A percentile compares a stretch with the other conserved stretches of the same genome.
phyloP scores from a whole-genome alignment of 2,113 vertebrate genomes.

The Coregonus clupeaformis region DNA sequence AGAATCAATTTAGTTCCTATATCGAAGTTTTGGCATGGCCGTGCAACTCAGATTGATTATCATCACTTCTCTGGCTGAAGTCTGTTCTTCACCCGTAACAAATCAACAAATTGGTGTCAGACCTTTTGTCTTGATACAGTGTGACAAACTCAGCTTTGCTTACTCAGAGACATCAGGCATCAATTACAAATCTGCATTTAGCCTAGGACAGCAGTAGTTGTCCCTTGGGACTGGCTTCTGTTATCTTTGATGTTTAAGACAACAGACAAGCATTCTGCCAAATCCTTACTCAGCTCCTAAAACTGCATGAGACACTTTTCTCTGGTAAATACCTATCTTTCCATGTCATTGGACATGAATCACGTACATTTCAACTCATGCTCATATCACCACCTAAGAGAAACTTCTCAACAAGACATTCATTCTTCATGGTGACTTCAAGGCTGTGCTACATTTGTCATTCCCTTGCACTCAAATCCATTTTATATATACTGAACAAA shows the following conservation, averaged over 20 bases:
- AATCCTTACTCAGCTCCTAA: too few species aligned
- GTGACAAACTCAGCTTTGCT: conserved; percentile 36
- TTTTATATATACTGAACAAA: conserved; percentile 27
- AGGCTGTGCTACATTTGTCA: conserved; percentile 67
- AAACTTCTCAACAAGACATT: conserved; percentile 64
- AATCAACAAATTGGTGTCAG: conserved; percentile 72
- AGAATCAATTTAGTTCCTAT: conserved; percentile 57
- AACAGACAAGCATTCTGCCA: too few species aligned
- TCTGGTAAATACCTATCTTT: conserved; percentile 12
- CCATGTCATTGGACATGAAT: conserved; percentile 54
- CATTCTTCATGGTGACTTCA: conserved; percentile 69
- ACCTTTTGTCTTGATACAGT: conserved; percentile 42
- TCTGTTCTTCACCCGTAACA: conserved; percentile 65
- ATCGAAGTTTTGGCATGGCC: conserved; percentile 63
- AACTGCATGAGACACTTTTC: not conserved
- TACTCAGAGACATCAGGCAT: conserved; percentile 39
- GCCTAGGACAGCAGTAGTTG: conserved; percentile 9
- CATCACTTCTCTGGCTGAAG: conserved; percentile 63
- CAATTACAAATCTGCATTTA: conserved; percentile 41
- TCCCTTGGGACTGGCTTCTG: not conserved
- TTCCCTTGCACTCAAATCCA: conserved; percentile 63
- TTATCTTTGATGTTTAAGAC: conserved; percentile 38
- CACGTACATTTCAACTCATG: conserved; percentile 57
- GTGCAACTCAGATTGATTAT: conserved; percentile 68
- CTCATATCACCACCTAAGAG: conserved; percentile 55